Conservation (phyloP, 2,888 invertebrate genomes). For the Rhagium mordax region DNA sequence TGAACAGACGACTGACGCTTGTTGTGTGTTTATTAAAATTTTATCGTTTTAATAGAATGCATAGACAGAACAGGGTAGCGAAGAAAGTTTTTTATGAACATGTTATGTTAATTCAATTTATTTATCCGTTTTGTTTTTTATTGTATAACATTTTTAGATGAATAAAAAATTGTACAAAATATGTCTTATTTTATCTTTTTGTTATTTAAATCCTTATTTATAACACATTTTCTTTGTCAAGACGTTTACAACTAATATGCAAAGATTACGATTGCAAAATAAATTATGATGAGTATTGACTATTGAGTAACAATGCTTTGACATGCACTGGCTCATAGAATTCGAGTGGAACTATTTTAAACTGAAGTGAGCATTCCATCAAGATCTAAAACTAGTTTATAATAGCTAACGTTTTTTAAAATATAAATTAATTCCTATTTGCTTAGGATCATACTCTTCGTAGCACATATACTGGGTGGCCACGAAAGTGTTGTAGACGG, state of each 20-base stretch:
- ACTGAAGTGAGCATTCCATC: neutral
- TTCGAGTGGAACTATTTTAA: neutral
- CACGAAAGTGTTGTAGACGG: too few relatives aligned
- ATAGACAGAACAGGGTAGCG: conserved; percentile 30
- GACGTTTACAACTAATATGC: neutral
- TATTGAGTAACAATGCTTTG: neutral
- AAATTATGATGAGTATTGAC: neutral
- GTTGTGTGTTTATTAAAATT: conserved; percentile 12
- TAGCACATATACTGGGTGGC: too few relatives aligned
- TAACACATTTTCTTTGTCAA: neutral
- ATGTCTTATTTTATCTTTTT: neutral
- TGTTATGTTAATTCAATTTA: conserved; percentile 44
- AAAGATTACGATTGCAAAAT: neutral
- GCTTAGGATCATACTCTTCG: too few relatives aligned
- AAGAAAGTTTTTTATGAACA: conserved; percentile 40
- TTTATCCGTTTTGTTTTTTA: conserved; percentile 50
- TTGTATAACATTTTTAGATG: conserved; percentile 47
- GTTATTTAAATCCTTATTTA: neutral
- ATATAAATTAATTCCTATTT: neutral
- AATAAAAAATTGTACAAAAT: conserved; percentile 30
- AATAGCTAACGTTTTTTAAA: neutral
- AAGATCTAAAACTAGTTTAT: neutral
- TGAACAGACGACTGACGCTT: neutral
- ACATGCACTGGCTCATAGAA: neutral
- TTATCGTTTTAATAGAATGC: neutral